Evolutionary conservation across 2,797 vertebrate genomes (phyloP).

Genomic region (Sebastes matsubarae): DNA sequence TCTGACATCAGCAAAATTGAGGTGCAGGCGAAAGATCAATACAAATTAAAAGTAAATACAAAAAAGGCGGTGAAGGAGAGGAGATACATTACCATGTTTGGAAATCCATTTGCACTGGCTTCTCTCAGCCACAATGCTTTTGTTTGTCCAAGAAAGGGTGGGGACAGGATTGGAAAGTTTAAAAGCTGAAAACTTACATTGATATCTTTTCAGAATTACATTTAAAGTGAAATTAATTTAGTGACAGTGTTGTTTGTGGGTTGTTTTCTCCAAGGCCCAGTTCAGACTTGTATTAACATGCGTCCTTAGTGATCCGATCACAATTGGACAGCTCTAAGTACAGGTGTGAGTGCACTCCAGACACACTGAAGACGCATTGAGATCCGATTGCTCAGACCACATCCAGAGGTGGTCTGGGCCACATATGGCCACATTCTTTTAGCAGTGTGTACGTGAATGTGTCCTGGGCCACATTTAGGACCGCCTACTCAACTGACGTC

Average conservation of each 20-base stretch:
- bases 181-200: slow-evolving; percentile 37
- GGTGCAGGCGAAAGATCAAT: slow-evolving; percentile 82
- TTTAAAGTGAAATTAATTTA: not conserved
- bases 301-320: too few relatives aligned
- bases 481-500: too few relatives aligned
- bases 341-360: too few relatives aligned
- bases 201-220: slow-evolving; percentile 21
- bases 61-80: slow-evolving; percentile 60
- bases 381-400: too few relatives aligned
- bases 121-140: slow-evolving; percentile 53
- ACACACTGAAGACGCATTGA: too few relatives aligned
- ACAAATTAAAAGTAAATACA: slow-evolving; percentile 94
- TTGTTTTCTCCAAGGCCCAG: not conserved
- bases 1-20: slow-evolving; percentile 85
- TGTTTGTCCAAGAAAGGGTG: slow-evolving; percentile 68
- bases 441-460: too few relatives aligned
- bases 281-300: too few relatives aligned
- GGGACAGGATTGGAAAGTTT: slow-evolving; percentile 55
- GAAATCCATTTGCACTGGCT: slow-evolving; percentile 77
- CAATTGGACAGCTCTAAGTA: too few relatives aligned
- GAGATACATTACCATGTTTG: slow-evolving; percentile 66
- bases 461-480: too few relatives aligned
- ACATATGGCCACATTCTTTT: too few relatives aligned
- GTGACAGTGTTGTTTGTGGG: not conserved
- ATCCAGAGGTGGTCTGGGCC: too few relatives aligned